A percentile compares a stretch with the other conserved stretches of the same genome.
phyloP scores from a whole-genome alignment of 2,113 vertebrate species.

The Xenopus borealis region DNA sequence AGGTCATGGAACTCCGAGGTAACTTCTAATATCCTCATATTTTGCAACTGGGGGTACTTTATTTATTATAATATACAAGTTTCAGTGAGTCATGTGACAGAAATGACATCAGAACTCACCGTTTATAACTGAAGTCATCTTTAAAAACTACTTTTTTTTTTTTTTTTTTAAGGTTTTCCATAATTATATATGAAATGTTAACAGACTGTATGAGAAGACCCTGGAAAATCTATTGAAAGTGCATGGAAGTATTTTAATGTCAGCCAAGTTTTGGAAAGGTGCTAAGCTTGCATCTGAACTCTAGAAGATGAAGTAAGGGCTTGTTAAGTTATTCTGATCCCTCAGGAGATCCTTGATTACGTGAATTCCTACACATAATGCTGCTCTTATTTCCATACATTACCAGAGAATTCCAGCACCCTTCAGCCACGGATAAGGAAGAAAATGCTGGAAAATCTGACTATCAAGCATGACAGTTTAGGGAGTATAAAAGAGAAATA shows the following conservation, averaged over 20 bases:
- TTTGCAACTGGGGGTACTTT: no score
- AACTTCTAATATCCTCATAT: no score
- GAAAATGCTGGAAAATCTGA: constrained; percentile 56
- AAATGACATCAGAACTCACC: no score
- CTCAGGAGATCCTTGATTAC: constrained; percentile 29
- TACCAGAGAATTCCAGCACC: constrained; percentile 36
- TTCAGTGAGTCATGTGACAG: no score
- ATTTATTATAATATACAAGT: no score
- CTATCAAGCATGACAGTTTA: constrained; percentile 1
- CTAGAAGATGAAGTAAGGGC: constrained; percentile 13
- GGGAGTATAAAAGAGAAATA: constrained; percentile 1
- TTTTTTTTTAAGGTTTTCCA: no score
- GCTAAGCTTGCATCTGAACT: constrained; percentile 13
- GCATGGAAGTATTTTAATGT: constrained; percentile 10
- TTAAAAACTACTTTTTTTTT: no score
- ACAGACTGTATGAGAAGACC: no score
- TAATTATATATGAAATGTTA: no score
- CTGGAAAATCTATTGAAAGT: no score
- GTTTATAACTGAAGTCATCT: no score
- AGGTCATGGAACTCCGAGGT: no score
- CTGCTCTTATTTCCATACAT: constrained; percentile 22
- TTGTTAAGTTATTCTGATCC: constrained; percentile 18
- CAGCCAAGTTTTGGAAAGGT: constrained; percentile 4
- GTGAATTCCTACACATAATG: constrained; percentile 37
- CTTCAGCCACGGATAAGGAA: constrained; percentile 35